Evolutionary conservation across 2,113 vertebrate genomes (phyloP).

Genomic region (Merops nubicus): DNA sequence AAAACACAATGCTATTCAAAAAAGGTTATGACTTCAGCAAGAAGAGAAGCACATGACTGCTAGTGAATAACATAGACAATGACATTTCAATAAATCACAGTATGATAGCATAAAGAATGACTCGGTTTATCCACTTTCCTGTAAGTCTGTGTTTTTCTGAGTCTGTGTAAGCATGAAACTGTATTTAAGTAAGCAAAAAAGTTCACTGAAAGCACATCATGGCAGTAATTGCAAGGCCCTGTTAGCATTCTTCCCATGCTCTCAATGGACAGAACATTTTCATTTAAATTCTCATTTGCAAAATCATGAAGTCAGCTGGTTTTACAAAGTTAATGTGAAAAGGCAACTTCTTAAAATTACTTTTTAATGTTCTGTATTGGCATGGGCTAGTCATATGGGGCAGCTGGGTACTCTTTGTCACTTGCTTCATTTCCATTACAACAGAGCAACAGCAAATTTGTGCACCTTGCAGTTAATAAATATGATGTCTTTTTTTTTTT

Average conservation of each 20-base stretch:
- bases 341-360: constrained; percentile 45
- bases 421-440: constrained; percentile 36
- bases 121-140: background rate
- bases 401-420: constrained; percentile 23
- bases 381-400: background rate
- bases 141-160: background rate
- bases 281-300: constrained; percentile 47
- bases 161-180: background rate
- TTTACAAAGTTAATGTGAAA: constrained; percentile 47
- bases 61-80: background rate
- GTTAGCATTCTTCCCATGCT: background rate
- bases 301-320: constrained; percentile 35
- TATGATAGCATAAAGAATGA: background rate
- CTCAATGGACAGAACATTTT: constrained; percentile 16
- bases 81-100: background rate
- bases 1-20: background rate
- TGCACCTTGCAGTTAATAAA: constrained; percentile 12
- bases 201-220: background rate
- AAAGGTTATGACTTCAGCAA: background rate
- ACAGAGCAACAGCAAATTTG: background rate
- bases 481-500: background rate
- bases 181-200: background rate
- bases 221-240: background rate
- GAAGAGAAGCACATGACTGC: background rate
- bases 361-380: constrained; percentile 36